A percentile compares a stretch with the other conserved stretches of the same genome.
Evolutionary conservation across 2,113 vertebrate genomes (phyloP).

Genomic region (Catharus minimus): DNA sequence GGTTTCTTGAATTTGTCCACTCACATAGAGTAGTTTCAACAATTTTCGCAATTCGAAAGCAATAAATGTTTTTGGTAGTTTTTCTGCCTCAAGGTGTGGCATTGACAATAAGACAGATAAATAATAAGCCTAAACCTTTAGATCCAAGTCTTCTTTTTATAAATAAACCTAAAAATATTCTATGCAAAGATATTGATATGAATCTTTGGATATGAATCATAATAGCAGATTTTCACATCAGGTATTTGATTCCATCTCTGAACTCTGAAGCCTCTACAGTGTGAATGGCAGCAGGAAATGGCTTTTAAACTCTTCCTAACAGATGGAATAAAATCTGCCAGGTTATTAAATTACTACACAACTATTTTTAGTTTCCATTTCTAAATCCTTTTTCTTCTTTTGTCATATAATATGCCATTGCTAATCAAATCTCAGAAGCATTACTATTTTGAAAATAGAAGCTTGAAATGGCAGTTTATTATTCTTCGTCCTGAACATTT

Average conservation of each 20-base stretch:
- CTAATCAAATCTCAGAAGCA: constrained; percentile 53
- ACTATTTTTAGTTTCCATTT: constrained; percentile 69
- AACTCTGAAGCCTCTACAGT: constrained; percentile 34
- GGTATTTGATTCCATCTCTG: constrained; percentile 54
- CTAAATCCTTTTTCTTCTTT: constrained; percentile 53
- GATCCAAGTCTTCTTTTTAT: neutral
- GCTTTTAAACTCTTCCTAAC: constrained; percentile 59
- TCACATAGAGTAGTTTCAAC: neutral
- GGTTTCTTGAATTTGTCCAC: neutral
- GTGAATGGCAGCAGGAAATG: constrained; percentile 67
- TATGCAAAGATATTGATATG: constrained; percentile 20
- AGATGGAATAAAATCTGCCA: constrained; percentile 70
- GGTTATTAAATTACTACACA: constrained; percentile 68
- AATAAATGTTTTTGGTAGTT: neutral
- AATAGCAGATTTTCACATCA: constrained; percentile 57
- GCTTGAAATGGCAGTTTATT: constrained; percentile 12
- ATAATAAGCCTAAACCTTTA: neutral
- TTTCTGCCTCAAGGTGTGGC: neutral
- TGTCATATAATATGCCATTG: constrained; percentile 42
- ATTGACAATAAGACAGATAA: neutral
- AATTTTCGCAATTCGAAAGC: neutral
- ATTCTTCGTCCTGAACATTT: neutral
- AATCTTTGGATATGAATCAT: constrained; percentile 56
- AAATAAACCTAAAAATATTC: neutral
- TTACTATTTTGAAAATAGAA: constrained; percentile 61